A percentile compares a stretch with the other conserved stretches of the same genome.
These are phyloP conservation scores for Coranthus polyacanthus DNA, from an alignment of 2,797 vertebrate species.

Conservation along the genomic window DNA sequence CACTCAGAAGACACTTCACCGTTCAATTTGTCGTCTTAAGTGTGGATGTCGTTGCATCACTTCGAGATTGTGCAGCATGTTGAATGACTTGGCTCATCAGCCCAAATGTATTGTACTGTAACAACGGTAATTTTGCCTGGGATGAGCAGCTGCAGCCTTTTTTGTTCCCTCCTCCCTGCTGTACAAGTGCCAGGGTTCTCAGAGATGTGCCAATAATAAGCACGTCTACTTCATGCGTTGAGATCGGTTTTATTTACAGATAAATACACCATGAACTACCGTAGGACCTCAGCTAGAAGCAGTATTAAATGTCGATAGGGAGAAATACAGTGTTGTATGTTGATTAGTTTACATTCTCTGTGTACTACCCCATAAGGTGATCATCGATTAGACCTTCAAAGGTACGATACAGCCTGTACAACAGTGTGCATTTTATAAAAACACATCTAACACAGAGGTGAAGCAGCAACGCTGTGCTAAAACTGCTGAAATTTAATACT, in stretches of 20 bases:
- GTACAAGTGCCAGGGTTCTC: constrained; percentile 70
- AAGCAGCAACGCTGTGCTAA: constrained; percentile 48
- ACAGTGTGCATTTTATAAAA: constrained; percentile 62
- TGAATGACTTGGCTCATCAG: constrained; percentile 55
- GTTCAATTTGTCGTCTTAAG: constrained; percentile 56
- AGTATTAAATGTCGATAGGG: constrained; percentile 66
- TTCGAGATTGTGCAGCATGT: constrained; percentile 56
- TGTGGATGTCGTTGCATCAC: constrained; percentile 36
- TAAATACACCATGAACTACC: constrained; percentile 57
- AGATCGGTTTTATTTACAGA: constrained; percentile 63
- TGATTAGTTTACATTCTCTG: constrained; percentile 57
- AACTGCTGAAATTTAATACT: constrained; percentile 39
- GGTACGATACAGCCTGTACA: constrained; percentile 27
- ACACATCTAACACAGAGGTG: constrained; percentile 46
- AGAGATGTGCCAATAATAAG: constrained; percentile 77
- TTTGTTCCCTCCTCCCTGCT: constrained; percentile 13
- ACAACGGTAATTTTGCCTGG: constrained; percentile 47
- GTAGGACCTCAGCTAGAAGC: constrained; percentile 63
- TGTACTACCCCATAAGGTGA: constrained; percentile 42
- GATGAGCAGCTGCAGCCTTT: constrained; percentile 68
- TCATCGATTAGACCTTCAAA: constrained; percentile 41
- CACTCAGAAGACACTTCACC: constrained; percentile 60
- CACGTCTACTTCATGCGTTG: constrained; percentile 70
- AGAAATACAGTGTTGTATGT: constrained; percentile 64
- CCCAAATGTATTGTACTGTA: constrained; percentile 51